Base-by-base conservation (phyloP, 2,113 vertebrate species). In the Cyprinodon variegatus region DNA sequence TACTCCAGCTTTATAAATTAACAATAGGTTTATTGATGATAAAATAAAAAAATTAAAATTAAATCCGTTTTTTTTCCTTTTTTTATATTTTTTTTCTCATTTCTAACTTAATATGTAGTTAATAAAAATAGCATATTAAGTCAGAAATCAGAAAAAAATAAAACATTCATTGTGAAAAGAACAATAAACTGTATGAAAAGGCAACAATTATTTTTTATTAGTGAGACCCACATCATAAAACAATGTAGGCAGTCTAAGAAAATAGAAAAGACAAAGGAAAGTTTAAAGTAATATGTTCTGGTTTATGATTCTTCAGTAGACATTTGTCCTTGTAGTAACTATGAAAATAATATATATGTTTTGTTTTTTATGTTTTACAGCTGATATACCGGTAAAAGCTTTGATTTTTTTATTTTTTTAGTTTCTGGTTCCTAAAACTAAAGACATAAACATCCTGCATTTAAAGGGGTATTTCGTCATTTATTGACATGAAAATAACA, bases 401-500 rank as follows among this genome's bases (percentile, higher is more conserved):
- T 6, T 17, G 7, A 7, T 57, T 57, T 50, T 53, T 53, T 53
- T 53, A 1, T 6, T 20, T 53, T 15, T 53, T 53, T 8, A 53
- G 20, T 50, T 15, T 15, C 2, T 53, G 48, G 15, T 4, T 53
- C 48, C 15, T 8, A 53, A 53, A 53, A 53, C 48, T 53, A 20
- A 2, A 53, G 6, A 8, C 14, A 53, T 17, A 53, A 15, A 53
- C 15, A 53, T 2, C 29, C 29, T 29, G 29, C 29, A 20, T 53
- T 6, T 6, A 29, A 29, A 29, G 0, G 48, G 7, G 17, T 5
- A 53, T 2, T 43, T 63, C 45, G 29, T 29, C 29, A 43, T 65
- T 65, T 39, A 70, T 66, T 17, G n/a, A 76, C 60, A 70, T 12
- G 29, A n/a, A 67, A 76, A 62, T 17, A 4, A 1, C 60, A 65